A percentile compares a stretch with the other conserved stretches of the same genome.
Evolutionary conservation across 2,113 vertebrate species (phyloP).

Genomic region (Orientallactaga bullata): DNA sequence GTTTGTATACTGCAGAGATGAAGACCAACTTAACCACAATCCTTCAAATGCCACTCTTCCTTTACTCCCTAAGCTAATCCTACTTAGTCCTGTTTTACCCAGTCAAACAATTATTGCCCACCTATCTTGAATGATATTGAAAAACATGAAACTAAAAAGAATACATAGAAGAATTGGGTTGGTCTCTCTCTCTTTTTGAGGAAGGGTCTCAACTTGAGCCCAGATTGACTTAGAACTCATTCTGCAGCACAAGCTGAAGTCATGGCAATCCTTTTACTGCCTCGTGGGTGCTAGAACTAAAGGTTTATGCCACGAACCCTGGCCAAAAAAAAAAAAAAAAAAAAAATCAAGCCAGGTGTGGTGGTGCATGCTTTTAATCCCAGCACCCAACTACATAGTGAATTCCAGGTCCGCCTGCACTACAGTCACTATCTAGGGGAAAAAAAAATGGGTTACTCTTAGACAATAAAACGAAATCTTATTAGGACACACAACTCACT

Average conservation of each 20-base stretch:
- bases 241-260: too few relatives aligned
- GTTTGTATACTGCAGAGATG: background rate
- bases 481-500: background rate
- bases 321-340: too few relatives aligned
- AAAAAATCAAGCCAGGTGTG: too few relatives aligned
- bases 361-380: too few relatives aligned
- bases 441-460: background rate
- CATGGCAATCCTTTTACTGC: too few relatives aligned
- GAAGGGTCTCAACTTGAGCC: too few relatives aligned
- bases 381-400: too few relatives aligned
- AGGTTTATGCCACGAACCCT: too few relatives aligned
- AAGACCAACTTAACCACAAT: slow-evolving; percentile 5
- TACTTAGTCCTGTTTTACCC: background rate
- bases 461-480: slow-evolving; percentile 53
- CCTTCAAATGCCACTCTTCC: background rate
- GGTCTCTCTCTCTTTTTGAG: background rate
- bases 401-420: too few relatives aligned
- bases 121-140: slow-evolving; percentile 17
- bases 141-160: slow-evolving; percentile 42
- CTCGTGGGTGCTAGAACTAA: too few relatives aligned
- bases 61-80: background rate
- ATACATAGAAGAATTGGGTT: background rate
- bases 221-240: too few relatives aligned
- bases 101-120: slow-evolving; percentile 34
- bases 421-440: too few relatives aligned